Evolutionary conservation across 2,797 vertebrate species (phyloP).

Genomic region (Scleropages formosus): DNA sequence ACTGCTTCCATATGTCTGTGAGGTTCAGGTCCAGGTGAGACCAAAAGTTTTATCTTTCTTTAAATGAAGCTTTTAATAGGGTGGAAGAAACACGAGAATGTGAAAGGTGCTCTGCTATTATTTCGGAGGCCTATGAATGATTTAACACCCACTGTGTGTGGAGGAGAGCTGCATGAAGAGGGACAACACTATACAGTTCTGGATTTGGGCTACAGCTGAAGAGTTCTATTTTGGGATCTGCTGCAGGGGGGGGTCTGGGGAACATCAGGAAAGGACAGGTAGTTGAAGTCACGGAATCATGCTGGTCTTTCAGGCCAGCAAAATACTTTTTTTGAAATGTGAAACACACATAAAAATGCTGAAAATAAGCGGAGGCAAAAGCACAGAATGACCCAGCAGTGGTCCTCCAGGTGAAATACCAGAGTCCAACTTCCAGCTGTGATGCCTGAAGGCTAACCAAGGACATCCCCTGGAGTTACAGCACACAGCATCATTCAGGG

Average conservation of each 20-base stretch:
- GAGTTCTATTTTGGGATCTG: not conserved
- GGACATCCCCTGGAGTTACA: not conserved
- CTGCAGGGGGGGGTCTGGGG: not conserved
- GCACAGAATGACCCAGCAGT: not conserved
- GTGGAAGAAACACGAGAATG: not conserved
- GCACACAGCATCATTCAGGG: not conserved
- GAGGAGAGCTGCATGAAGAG: not conserved
- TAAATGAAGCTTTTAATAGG: conserved; percentile 7
- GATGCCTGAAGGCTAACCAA: not conserved
- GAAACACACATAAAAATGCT: not conserved
- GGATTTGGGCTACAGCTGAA: not conserved
- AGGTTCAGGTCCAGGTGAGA: conserved; percentile 2
- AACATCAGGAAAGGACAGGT: not conserved
- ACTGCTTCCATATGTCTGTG: not conserved
- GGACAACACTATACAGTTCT: not conserved
- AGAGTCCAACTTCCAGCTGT: not conserved
- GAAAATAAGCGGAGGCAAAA: not conserved
- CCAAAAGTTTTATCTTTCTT: no score
- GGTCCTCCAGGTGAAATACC: not conserved
- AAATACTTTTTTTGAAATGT: not conserved
- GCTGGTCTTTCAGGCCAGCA: not conserved
- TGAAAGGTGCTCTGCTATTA: conserved; percentile 5
- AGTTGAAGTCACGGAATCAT: not conserved
- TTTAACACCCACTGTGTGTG: conserved; percentile 11
- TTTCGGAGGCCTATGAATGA: conserved; percentile 16